These are phyloP conservation scores for Sebastes vulpes DNA, from an alignment of 2,797 vertebrate species.

Conservation along the genomic window DNA sequence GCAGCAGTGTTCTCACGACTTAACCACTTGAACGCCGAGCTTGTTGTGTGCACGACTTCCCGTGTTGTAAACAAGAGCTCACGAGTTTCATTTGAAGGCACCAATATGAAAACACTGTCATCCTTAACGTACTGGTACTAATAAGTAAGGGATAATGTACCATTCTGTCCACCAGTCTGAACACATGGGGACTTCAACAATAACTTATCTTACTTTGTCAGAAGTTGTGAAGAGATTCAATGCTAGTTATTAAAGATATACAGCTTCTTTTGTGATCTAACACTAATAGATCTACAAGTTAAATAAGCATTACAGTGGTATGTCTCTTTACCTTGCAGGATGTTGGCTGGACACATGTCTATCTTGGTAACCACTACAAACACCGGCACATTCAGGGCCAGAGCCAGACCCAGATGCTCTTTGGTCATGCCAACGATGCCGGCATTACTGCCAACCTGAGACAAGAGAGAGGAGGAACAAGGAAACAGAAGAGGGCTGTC, in stretches of 20 bases:
- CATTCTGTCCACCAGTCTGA: not conserved
- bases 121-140: no score
- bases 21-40: no score
- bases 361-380: conserved; percentile 99
- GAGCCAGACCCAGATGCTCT: conserved; percentile 94
- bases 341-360: conserved; percentile 98
- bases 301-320: not conserved
- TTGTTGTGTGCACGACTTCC: no score
- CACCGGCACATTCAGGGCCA: conserved; percentile 96
- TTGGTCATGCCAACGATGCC: conserved; percentile 99
- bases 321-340: conserved; percentile 91
- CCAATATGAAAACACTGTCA: no score
- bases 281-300: not conserved
- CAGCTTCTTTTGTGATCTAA: not conserved
- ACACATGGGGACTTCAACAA: not conserved
- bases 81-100: no score
- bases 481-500: no score
- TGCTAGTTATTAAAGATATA: not conserved
- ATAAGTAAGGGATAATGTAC: no score
- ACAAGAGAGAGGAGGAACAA: not conserved
- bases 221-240: not conserved
- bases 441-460: conserved; percentile 96
- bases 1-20: no score
- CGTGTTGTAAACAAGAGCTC: no score
- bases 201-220: not conserved